Percentiles rank a stretch among this genome's conserved stretches.
Evolutionary conservation across 2,113 vertebrate species (phyloP).

Genomic region (Anarrhichthys ocellatus): DNA sequence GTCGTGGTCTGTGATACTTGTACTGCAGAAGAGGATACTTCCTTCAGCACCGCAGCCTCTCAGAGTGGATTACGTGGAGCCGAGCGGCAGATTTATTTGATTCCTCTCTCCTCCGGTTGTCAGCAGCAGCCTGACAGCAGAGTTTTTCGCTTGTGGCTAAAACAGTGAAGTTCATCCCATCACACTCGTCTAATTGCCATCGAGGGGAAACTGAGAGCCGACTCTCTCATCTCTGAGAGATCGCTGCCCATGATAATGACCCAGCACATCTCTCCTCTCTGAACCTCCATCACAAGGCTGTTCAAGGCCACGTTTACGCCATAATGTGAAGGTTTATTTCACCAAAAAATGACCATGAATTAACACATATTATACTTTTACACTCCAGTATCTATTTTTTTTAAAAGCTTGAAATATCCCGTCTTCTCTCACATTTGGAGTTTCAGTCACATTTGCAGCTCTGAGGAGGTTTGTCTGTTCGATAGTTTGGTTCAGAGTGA

Average conservation of each 20-base stretch:
- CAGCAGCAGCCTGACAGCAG: constrained; percentile 64
- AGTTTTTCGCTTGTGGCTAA: constrained; percentile 78
- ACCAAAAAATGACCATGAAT: not conserved
- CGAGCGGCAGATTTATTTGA: constrained; percentile 60
- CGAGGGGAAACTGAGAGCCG: constrained; percentile 69
- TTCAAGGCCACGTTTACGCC: constrained; percentile 30
- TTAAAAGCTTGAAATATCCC: not conserved
- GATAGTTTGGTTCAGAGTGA: not conserved
- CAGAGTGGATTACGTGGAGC: constrained; percentile 64
- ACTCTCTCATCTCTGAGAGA: constrained; percentile 57
- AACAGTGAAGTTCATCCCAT: constrained; percentile 78
- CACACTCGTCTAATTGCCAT: constrained; percentile 75
- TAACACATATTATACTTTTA: not conserved
- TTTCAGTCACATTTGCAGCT: not conserved
- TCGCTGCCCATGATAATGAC: constrained; percentile 69
- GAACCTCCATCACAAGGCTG: constrained; percentile 25
- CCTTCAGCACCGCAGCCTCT: not conserved
- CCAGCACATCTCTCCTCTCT: constrained; percentile 14
- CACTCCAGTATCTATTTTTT: not conserved
- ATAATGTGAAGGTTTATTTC: not conserved
- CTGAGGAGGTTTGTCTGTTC: not conserved
- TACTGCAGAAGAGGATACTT: not conserved
- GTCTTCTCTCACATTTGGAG: not conserved
- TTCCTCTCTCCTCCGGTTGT: constrained; percentile 64
- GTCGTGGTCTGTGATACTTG: not conserved